Conservation (phyloP, 2,113 vertebrate genomes). For the Zapus hudsonius region DNA sequence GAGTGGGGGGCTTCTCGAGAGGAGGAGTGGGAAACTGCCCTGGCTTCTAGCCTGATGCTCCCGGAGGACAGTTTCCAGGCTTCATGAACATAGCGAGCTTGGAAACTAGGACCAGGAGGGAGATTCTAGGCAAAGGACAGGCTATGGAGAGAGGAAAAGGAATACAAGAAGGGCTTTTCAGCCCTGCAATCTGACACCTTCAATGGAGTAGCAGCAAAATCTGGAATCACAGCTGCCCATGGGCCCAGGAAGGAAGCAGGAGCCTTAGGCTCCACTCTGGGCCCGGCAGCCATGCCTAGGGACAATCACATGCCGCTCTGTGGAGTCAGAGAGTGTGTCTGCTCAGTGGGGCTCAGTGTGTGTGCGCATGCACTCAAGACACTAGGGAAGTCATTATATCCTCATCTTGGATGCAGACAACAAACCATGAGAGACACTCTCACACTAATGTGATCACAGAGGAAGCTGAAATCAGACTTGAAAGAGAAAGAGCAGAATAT, state of each 20-base stretch:
- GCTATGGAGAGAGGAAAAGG: background rate
- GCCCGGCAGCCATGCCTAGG: background rate
- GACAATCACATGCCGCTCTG: background rate
- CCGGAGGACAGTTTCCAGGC: background rate
- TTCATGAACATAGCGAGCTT: background rate
- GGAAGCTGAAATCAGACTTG: conserved; percentile 25
- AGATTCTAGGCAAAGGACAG: background rate
- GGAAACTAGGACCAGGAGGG: background rate
- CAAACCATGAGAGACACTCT: conserved; percentile 26
- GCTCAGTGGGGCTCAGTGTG: background rate
- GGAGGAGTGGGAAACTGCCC: background rate
- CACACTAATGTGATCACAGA: background rate
- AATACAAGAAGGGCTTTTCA: background rate
- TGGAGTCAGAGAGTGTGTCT: background rate
- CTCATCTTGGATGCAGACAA: conserved; percentile 36
- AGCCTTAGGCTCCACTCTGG: accelerated
- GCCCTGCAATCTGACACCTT: background rate
- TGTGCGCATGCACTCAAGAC: background rate
- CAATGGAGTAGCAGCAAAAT: background rate
- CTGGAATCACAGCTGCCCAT: background rate
- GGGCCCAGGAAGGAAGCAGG: background rate
- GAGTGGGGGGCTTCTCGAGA: background rate
- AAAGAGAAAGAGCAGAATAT: conserved; percentile 21
- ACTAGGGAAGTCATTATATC: conserved; percentile 50
- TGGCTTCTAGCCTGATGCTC: background rate